phyloP scores from a whole-genome alignment of 1,140 invertebrate species.

The Zelostemma sp. region DNA sequence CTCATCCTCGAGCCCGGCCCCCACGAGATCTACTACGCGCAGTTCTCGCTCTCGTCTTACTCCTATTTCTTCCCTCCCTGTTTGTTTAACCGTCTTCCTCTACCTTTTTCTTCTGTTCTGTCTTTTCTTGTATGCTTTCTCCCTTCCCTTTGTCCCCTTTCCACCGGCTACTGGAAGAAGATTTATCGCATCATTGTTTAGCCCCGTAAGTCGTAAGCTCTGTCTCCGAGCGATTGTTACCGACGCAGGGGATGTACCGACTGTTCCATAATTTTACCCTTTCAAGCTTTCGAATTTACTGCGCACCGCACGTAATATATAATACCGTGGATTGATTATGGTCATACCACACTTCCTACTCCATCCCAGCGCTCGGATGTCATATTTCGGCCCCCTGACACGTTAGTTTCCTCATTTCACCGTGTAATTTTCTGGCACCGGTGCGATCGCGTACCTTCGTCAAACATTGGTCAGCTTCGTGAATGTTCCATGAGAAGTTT shows the following conservation, averaged over 20 bases:
- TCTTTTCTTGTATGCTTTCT: slow-evolving; percentile 50
- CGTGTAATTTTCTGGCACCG: no score
- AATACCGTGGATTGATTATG: slow-evolving; percentile 30
- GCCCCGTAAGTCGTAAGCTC: slow-evolving; percentile 51
- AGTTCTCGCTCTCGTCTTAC: slow-evolving; percentile 29
- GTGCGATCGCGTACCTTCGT: no score
- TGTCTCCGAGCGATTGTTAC: slow-evolving; percentile 52
- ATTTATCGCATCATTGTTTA: slow-evolving; percentile 57
- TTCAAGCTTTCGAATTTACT: slow-evolving; percentile 41
- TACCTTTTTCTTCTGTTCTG: slow-evolving; percentile 31
- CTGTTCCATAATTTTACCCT: slow-evolving; percentile 47
- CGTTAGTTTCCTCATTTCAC: background rate
- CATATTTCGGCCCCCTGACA: background rate
- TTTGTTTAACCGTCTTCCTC: slow-evolving; percentile 41
- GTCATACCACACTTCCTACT: background rate
- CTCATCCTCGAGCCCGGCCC: slow-evolving; percentile 36
- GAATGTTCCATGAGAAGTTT: no score
- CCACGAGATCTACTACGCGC: slow-evolving; percentile 45
- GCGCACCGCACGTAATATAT: slow-evolving; percentile 13
- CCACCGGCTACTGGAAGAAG: slow-evolving; percentile 24
- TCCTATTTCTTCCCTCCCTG: slow-evolving; percentile 42
- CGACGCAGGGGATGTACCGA: slow-evolving; percentile 40
- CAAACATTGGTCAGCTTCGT: no score
- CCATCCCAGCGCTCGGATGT: background rate
- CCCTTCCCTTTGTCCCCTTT: slow-evolving; percentile 17